Evolutionary conservation across 2,888 invertebrate species (phyloP), one percentile per base, ranked within the genome.

Genomic region (Pyrocoelia pectoralis): DNA sequence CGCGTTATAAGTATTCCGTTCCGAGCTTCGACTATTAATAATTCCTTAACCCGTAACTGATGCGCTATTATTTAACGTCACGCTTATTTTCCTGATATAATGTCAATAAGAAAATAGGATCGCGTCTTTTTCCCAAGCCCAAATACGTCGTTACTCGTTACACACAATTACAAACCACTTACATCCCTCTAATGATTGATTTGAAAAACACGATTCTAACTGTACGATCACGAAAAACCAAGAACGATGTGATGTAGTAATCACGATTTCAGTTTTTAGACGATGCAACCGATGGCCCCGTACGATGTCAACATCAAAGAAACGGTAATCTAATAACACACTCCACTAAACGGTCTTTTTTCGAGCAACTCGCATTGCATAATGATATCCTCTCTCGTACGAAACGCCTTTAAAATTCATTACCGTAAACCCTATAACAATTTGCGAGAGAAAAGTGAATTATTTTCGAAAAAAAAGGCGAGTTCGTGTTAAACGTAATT

Each of bases 181-280:
- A 43, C 46, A 24, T 6, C 24, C 46, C 46, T n/a, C 10, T 46
- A 46, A 43, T 43, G 15, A 43, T 58, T 43, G 62, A 62, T 65
- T 57, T 53, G 49, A 50, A 52, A 53, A 66, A 58, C 63, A 61
- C 68, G 56, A 63, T 60, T 58, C 53, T 66, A 63, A 61, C 63
- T 63, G 65, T 58, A 48, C 56, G 58, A 61, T 68, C 68, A 68
- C 61, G 64, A 64, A 66, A 57, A 66, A 61, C 59, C 56, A 66
- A 54, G 64, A 68, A 68, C 14, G 43, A 53, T 46, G 54, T 66
- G 66, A 66, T 66, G 65, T 59, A 64, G 63, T 64, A 69, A 68
- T 69, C 68, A 69, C 65, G 68, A 59, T 68, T 61, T 43, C 56
- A 24, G 51, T 52, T 57, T 61, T 62, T 68, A 56, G 51, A 40